Conservation (phyloP, 2,113 vertebrate species). For the Arvicanthis niloticus region DNA sequence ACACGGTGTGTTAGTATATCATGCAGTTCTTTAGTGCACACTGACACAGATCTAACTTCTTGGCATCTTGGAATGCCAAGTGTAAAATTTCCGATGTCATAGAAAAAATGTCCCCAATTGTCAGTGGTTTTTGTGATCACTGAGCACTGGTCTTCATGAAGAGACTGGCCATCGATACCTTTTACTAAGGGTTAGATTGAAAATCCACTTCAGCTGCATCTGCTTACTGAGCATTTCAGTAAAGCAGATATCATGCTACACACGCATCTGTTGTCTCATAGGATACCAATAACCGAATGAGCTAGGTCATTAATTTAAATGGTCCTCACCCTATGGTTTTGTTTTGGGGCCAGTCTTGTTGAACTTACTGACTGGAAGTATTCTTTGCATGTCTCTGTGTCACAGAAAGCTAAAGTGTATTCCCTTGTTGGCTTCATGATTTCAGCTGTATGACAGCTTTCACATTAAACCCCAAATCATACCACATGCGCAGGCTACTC, state of each 20-base stretch:
- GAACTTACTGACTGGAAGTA: not conserved
- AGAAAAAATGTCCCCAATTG: not conserved
- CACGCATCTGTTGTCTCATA: rapidly evolving
- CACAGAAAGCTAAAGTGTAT: not conserved
- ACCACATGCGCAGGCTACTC: not conserved
- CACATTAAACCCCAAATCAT: conserved; percentile 25
- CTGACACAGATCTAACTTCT: not conserved
- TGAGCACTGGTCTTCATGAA: not conserved
- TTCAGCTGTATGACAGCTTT: not conserved
- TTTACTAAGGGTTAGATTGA: not conserved
- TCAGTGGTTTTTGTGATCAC: not conserved
- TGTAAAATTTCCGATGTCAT: not conserved
- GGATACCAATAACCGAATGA: not conserved
- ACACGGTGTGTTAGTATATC: not conserved
- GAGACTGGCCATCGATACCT: not conserved
- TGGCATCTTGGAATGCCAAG: not conserved
- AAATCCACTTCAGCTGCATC: not conserved
- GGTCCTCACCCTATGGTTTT: not conserved
- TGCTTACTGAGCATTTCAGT: not conserved
- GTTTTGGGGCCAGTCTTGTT: not conserved
- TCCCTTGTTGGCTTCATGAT: not conserved
- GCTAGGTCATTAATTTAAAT: not conserved
- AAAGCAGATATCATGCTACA: not conserved
- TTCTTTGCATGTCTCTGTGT: not conserved
- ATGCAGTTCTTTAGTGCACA: not conserved